Percentiles rank a stretch among this genome's conserved stretches.
Evolutionary conservation across 2,888 invertebrate species (phyloP).

Genomic region (Andrena bucephala): DNA sequence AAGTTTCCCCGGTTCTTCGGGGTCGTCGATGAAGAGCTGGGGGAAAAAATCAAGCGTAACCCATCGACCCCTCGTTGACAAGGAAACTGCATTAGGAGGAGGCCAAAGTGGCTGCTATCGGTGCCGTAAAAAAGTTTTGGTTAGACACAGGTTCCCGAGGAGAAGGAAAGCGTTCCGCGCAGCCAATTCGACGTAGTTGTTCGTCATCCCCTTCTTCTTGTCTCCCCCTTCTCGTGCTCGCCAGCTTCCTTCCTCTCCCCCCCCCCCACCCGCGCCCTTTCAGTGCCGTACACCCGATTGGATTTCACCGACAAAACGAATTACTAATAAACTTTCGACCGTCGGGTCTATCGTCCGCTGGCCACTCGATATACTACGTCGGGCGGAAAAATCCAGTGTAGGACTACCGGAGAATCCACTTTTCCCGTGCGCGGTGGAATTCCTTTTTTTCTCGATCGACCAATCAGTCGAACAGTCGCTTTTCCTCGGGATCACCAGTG

Average conservation of each 20-base stretch:
- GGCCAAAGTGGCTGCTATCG: conserved; percentile 58
- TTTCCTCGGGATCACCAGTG: not conserved
- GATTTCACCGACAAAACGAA: conserved; percentile 59
- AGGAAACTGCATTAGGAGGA: conserved; percentile 79
- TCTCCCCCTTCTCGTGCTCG: not conserved
- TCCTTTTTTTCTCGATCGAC: not conserved
- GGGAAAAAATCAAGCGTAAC: conserved; percentile 49
- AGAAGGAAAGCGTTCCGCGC: conserved; percentile 16
- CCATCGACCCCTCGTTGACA: conserved; percentile 67
- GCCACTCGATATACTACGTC: conserved; percentile 28
- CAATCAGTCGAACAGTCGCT: conserved; percentile 5
- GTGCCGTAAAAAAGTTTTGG: conserved; percentile 69
- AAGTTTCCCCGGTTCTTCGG: conserved; percentile 36
- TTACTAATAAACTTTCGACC: conserved; percentile 57
- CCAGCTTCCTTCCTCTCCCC: not conserved
- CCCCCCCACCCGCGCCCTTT: not conserved
- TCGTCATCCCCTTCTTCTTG: conserved; percentile 26
- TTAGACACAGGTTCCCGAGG: conserved; percentile 60
- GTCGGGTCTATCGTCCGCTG: conserved; percentile 30
- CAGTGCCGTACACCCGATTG: conserved; percentile 31
- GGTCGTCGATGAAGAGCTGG: conserved; percentile 15
- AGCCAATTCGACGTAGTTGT: conserved; percentile 45
- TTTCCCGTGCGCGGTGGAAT: conserved; percentile 2
- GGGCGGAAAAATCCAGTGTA: conserved; percentile 15
- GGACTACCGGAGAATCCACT: conserved; percentile 18